Base-by-base conservation (phyloP, 2,888 invertebrate species). In the Ischnura elegans region DNA sequence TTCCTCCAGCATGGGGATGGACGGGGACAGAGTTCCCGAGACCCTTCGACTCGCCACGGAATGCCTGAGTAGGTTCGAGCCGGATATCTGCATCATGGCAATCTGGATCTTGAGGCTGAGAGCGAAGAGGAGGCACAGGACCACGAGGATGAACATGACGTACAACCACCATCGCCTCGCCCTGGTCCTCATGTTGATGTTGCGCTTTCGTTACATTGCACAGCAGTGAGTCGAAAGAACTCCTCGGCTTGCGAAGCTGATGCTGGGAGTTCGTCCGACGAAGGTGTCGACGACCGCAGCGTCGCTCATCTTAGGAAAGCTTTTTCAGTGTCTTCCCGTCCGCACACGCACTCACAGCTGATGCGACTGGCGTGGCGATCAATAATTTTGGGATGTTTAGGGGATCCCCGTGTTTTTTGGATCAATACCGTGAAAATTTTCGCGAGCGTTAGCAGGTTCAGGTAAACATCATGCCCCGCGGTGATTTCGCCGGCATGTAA, bases 61-160 rank as follows among this genome's bases (percentile, higher is more conserved):
- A 13, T 90, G 55, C 61, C 61, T 61, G 2, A 55, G 21, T 0
- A 90, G 55, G 25, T 55, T 61, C 21, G 90, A 13, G n/a, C 61
- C 90, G n/a, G 55, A 42, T 16, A 90, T 43, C 66, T 90, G 90
- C 42, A 90, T 66, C 61, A 90, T 90, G 1, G 90, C 43, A 25
- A 90, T 51, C 42, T 61, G 55, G 29, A 90, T 29, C n/a, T 90
- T 90, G 90, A 90, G 90, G 61, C 90, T 90, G 21, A 90, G n/a
- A 10, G 43, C 43, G 61, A 90, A 90, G 61, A 90, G 61, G 16
- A 61, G 55, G n/a, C 55, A 29, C 55, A 90, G n/a, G n/a, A 61
- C 55, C 2, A 61, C 61, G 25, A 90, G 43, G 61, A 90, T n/a
- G n/a, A 61, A 43, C 90, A 43, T 61, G 13, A 61, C 90, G 19